Evolutionary conservation across 2,888 invertebrate species (phyloP).

Genomic region (Xanthorhoe designata): DNA sequence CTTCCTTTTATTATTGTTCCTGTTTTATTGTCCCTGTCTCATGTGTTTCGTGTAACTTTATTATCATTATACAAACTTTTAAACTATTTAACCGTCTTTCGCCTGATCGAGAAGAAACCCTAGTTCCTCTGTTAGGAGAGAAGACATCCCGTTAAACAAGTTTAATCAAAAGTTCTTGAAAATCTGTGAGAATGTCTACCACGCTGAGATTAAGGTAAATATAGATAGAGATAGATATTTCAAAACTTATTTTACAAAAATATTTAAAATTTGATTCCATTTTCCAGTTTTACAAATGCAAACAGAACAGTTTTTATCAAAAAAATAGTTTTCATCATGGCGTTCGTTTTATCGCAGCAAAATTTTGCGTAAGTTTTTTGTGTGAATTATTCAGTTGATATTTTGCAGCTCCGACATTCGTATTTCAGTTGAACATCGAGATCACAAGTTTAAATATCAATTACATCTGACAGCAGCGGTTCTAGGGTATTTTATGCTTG

Average conservation of each 20-base stretch:
- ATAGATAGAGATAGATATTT: too few species aligned
- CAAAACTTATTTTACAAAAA: too few species aligned
- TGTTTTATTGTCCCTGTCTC: too few species aligned
- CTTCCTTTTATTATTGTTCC: too few species aligned
- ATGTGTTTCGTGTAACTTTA: too few species aligned
- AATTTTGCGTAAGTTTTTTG: background rate
- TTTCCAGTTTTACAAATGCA: background rate
- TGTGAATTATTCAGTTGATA: background rate
- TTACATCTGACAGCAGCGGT: constrained; percentile 41
- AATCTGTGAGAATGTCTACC: too few species aligned
- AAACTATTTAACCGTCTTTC: too few species aligned
- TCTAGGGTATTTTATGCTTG: constrained; percentile 58
- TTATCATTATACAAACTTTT: too few species aligned
- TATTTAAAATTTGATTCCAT: background rate
- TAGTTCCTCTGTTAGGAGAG: too few species aligned
- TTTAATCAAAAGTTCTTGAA: too few species aligned
- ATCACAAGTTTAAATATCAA: constrained; percentile 45
- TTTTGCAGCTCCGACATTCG: constrained; percentile 20
- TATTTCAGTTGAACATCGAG: constrained; percentile 17
- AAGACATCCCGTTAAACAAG: too few species aligned
- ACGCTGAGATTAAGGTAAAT: background rate
- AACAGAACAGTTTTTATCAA: background rate
- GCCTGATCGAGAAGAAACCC: too few species aligned
- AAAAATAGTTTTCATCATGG: background rate
- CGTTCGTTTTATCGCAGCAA: background rate